phyloP scores from a whole-genome alignment of 2,113 vertebrate genomes.

The Lepus europaeus region DNA sequence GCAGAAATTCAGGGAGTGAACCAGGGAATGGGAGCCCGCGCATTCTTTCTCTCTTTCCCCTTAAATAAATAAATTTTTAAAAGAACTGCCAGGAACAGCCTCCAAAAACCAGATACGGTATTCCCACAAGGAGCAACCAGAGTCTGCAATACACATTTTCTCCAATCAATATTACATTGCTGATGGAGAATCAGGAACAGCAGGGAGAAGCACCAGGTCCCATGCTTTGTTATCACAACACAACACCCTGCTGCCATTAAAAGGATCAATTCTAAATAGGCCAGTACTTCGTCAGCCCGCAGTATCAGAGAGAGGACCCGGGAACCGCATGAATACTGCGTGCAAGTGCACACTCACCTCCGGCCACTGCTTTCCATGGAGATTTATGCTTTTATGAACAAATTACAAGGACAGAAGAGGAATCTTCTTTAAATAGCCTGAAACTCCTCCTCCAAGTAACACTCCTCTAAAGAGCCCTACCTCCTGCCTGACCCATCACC shows the following conservation, averaged over 20 bases:
- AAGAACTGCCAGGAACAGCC: background rate
- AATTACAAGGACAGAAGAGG: slow-evolving; percentile 40
- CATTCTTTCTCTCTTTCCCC: too few relatives aligned
- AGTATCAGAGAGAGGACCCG: slow-evolving; percentile 29
- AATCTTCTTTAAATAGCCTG: slow-evolving; percentile 4
- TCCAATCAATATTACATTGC: slow-evolving; percentile 54
- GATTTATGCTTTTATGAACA: background rate
- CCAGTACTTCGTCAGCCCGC: slow-evolving; percentile 14
- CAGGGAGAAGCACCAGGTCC: slow-evolving; percentile 27
- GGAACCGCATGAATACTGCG: slow-evolving; percentile 9
- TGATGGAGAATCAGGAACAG: slow-evolving; percentile 64
- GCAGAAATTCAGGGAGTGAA: too few relatives aligned
- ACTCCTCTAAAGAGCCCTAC: slow-evolving; percentile 7
- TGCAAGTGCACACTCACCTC: background rate
- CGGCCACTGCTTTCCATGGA: slow-evolving; percentile 2
- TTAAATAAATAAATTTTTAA: too few relatives aligned
- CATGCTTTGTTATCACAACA: slow-evolving; percentile 54
- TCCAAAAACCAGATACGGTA: slow-evolving; percentile 7
- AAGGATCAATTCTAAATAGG: slow-evolving; percentile 53
- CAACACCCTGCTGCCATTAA: slow-evolving; percentile 54
- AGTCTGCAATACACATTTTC: slow-evolving; percentile 59
- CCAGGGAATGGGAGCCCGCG: too few relatives aligned
- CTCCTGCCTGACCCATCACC: background rate
- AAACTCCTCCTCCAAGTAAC: background rate
- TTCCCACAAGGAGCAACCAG: slow-evolving; percentile 7